Evolutionary conservation across 2,888 invertebrate species (phyloP).

Genomic region (Stenodema calcarata): DNA sequence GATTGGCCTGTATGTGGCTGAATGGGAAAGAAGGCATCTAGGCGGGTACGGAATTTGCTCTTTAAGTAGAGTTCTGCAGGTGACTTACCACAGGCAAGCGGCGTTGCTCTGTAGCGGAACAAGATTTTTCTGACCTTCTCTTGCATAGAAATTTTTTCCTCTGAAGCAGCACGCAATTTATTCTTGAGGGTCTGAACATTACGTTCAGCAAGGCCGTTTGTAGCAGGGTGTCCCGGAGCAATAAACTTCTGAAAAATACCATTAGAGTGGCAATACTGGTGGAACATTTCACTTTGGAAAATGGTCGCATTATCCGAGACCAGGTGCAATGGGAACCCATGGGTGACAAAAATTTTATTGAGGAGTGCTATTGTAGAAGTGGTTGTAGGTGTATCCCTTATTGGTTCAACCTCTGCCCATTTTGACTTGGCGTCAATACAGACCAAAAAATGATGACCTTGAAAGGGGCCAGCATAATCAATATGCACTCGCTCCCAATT

Average conservation of each 20-base stretch:
- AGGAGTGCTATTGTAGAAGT: conserved; percentile 55
- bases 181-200: conserved; percentile 52
- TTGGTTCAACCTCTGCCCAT: conserved; percentile 57
- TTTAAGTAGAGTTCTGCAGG: conserved; percentile 45
- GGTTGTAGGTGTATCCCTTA: conserved; percentile 52
- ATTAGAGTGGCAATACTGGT: conserved; percentile 52
- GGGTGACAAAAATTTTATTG: not conserved
- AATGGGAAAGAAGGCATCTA: conserved; percentile 28
- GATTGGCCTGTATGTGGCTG: too few species aligned
- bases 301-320: conserved; percentile 58
- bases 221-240: conserved; percentile 12
- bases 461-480: conserved; percentile 57
- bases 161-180: not conserved
- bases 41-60: conserved; percentile 15
- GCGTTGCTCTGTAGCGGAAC: conserved; percentile 35
- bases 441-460: conserved; percentile 54
- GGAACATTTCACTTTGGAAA: conserved; percentile 56
- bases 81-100: conserved; percentile 32
- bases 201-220: conserved; percentile 53
- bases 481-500: conserved; percentile 58
- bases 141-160: not conserved
- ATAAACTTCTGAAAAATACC: conserved; percentile 52
- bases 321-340: conserved; percentile 55
- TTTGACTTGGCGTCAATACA: conserved; percentile 58
- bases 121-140: conserved; percentile 7